Evolutionary conservation across 2,113 vertebrate genomes (phyloP).

Genomic region (Tricholaema leucomelas): DNA sequence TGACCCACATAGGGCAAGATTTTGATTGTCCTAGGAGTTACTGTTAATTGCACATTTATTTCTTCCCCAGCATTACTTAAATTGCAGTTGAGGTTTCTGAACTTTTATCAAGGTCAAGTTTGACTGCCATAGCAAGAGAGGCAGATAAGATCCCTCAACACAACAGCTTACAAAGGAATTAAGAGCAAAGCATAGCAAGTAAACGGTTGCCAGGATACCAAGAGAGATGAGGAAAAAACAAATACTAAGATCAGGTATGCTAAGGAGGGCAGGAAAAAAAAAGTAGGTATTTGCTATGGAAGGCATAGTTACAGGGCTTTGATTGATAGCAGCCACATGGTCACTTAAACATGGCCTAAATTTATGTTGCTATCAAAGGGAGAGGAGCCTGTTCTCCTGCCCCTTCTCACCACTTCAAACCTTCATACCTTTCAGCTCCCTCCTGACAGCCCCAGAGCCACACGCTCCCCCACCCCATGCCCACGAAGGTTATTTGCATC

Average conservation of each 20-base stretch:
- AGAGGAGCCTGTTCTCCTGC: neutral
- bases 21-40: neutral
- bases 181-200: neutral
- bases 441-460: neutral
- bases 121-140: neutral
- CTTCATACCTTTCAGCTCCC: conserved; percentile 4
- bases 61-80: neutral
- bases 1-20: neutral
- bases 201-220: conserved; percentile 27
- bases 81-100: neutral
- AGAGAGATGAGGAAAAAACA: neutral
- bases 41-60: neutral
- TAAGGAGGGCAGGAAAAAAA: neutral
- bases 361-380: neutral
- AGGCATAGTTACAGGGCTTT: neutral
- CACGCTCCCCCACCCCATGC: neutral
- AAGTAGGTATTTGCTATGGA: neutral
- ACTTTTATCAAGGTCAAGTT: conserved; percentile 14
- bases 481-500: neutral
- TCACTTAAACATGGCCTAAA: neutral
- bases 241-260: neutral
- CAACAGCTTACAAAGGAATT: neutral
- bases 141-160: neutral
- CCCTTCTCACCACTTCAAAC: neutral
- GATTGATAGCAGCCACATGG: neutral